Conservation (phyloP, 2,113 vertebrate species). For the Pongo pygmaeus region DNA sequence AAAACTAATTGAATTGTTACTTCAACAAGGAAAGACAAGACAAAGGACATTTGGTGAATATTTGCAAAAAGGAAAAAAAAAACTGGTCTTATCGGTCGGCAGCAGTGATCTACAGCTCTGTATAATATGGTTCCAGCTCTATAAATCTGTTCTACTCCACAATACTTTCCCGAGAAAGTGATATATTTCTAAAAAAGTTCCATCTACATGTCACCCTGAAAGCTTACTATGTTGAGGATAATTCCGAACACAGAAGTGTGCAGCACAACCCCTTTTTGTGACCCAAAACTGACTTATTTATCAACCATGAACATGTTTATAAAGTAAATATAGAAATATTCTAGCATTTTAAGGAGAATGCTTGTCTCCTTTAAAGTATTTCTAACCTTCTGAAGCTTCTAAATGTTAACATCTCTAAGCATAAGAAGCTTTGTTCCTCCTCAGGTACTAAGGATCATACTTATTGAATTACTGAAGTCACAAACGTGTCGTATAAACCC, state of each 20-base stretch:
- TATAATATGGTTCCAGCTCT: conserved; percentile 88
- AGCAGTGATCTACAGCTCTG: conserved; percentile 91
- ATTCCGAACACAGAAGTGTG: conserved; percentile 69
- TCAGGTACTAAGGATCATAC: not conserved
- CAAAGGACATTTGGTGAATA: conserved; percentile 83
- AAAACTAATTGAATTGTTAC: conserved; percentile 78
- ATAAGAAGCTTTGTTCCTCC: not conserved
- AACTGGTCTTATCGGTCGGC: conserved; percentile 82
- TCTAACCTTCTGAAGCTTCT: not conserved
- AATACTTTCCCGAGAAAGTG: conserved; percentile 86
- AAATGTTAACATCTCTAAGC: not conserved
- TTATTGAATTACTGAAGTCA: not conserved
- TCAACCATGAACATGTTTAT: conserved; percentile 40
- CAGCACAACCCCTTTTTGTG: conserved; percentile 65
- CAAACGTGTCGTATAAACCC: not conserved
- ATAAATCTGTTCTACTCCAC: conserved; percentile 90
- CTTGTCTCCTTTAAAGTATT: not conserved
- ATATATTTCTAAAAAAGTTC: conserved; percentile 89
- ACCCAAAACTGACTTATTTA: conserved; percentile 72
- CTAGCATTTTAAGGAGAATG: conserved; percentile 51
- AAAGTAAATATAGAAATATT: conserved; percentile 61
- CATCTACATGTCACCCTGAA: conserved; percentile 91
- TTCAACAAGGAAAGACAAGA: conserved; percentile 76
- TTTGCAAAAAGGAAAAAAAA: conserved; percentile 73
- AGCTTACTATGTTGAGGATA: conserved; percentile 71